phyloP scores from a whole-genome alignment of 2,797 vertebrate species.

The Sylvia borin region DNA sequence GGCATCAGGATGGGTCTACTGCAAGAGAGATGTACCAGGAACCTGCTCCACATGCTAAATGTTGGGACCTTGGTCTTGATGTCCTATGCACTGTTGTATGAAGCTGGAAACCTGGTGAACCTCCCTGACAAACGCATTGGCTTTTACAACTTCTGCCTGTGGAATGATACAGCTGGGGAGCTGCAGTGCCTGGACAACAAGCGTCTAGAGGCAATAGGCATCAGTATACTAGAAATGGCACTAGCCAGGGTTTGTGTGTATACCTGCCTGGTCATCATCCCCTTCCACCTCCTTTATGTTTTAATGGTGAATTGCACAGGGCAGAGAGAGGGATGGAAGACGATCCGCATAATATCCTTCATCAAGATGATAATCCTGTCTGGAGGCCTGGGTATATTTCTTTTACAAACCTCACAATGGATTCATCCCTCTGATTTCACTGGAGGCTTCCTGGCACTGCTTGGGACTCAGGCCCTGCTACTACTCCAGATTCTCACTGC shows the following conservation, averaged over 20 bases:
- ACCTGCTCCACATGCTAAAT: background rate
- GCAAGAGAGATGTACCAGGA: accelerated
- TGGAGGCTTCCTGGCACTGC: conserved; percentile 58
- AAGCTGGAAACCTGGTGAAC: conserved; percentile 58
- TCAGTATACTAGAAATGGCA: background rate
- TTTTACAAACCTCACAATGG: conserved; percentile 47
- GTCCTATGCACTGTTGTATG: conserved; percentile 56
- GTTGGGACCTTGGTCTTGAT: conserved; percentile 3
- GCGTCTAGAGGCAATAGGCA: conserved; percentile 39
- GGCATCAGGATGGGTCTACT: background rate
- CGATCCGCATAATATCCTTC: background rate
- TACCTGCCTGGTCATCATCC: conserved; percentile 40
- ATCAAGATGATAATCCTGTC: background rate
- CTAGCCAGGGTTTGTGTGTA: conserved; percentile 66
- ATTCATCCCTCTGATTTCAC: conserved; percentile 45
- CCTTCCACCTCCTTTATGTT: conserved; percentile 50
- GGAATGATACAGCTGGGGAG: background rate
- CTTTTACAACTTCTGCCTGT: conserved; percentile 78
- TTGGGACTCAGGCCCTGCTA: conserved; percentile 47
- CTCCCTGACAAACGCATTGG: conserved; percentile 65
- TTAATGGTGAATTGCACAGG: background rate
- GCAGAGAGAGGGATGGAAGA: conserved; percentile 19
- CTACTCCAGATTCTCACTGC: conserved; percentile 48
- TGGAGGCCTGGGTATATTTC: conserved; percentile 55
- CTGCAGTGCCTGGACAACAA: conserved; percentile 48